Evolutionary conservation across 1,140 invertebrate genomes (phyloP), one percentile per base, ranked within the genome.

Genomic region (Zaprionus africanus): DNA sequence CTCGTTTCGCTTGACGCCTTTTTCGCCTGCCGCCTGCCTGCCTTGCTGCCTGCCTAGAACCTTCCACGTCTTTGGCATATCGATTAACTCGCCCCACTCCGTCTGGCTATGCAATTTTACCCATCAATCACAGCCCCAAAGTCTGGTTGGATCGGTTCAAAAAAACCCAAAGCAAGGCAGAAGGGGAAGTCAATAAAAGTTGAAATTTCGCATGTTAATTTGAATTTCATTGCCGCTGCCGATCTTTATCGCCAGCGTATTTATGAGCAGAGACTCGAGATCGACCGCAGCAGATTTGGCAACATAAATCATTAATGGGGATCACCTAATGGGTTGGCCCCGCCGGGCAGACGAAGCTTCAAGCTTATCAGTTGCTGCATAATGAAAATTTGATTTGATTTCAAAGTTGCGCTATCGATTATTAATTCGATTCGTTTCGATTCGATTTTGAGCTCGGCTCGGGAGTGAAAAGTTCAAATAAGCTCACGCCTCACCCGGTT

Each of bases 281-380:
- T 5, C 51, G 51, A 56, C 53, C 26, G 7, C 36, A 46, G 24
- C 24, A 19, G 81, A 87, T 87, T 90, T 90, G 81, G 79, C 79
- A 90, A 85, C 74, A 88, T 90, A 75, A 82, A 90, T 90, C 81
- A 85, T 86, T 90, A 85, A 77, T 41, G 73, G 43, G 73, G 36
- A 63, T 51, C 69, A 64, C 34, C 31, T 74, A 78, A 78, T 78
- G 76, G 53, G 19, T 66, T n/a, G 36, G 38, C 31, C 59, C 71
- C 54, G 57, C 57, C 38, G 58, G 69, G 34, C 28, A 73, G 38
- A 34, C 43, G 61, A 75, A 53, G 24, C 19, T 26, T 34, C 24
- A 38, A 17, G 63, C 81, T 88, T 80, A 87, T 88, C 84, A 87
- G 69, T 28, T 24, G 46, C 54, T 84, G 59, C 64, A 83, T 80